Evolutionary conservation across 2,113 vertebrate species (phyloP).

Genomic region (Carassius auratus): DNA sequence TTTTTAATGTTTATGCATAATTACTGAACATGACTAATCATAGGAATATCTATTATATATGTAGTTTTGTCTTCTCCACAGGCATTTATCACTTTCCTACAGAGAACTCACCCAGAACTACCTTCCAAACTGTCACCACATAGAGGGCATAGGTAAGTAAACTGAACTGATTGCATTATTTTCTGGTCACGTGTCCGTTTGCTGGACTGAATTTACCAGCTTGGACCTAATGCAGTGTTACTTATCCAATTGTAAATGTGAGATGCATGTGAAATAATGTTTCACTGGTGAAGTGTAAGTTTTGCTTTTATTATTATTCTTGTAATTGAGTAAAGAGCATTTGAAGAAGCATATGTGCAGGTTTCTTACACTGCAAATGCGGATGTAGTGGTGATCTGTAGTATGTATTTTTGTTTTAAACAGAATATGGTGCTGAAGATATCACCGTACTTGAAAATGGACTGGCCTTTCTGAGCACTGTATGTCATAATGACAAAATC

Average conservation of each 20-base stretch:
- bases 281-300: too few relatives aligned
- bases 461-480: conserved; percentile 63
- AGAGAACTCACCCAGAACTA: conserved; percentile 69
- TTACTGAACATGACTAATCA: not conserved
- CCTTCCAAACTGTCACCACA: conserved; percentile 70
- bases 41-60: not conserved
- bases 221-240: not conserved
- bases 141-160: conserved; percentile 71
- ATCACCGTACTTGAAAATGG: conserved; percentile 61
- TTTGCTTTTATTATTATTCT: not conserved
- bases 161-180: too few relatives aligned
- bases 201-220: not conserved
- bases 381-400: too few relatives aligned
- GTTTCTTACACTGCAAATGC: too few relatives aligned
- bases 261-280: too few relatives aligned
- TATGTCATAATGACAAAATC: conserved; percentile 39
- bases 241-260: not conserved
- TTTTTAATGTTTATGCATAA: too few relatives aligned
- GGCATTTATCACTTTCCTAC: conserved; percentile 56
- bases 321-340: not conserved
- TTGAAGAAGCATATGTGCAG: not conserved
- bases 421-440: conserved; percentile 65
- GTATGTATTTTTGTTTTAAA: not conserved
- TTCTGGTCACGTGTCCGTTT: not conserved
- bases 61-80: conserved; percentile 52